Percentiles rank a stretch among this genome's conserved stretches.
Evolutionary conservation across 2,113 vertebrate species (phyloP).

Genomic region (Bujurquina vittata): DNA sequence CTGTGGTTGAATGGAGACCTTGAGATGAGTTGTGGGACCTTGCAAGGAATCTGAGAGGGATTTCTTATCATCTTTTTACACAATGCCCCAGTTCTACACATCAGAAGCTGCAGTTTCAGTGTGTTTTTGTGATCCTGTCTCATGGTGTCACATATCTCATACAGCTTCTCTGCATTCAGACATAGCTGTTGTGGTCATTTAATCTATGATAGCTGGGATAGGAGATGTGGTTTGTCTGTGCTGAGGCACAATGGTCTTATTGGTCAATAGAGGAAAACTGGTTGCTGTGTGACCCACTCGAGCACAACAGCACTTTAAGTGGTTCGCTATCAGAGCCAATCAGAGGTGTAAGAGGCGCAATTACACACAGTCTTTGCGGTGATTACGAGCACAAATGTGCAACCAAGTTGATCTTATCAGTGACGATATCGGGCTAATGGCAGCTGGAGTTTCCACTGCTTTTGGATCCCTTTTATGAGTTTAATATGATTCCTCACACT

Average conservation of each 20-base stretch:
- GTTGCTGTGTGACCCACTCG: slow-evolving; percentile 28
- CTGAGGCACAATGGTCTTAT: slow-evolving; percentile 46
- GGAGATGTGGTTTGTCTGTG: slow-evolving; percentile 17
- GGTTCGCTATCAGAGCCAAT: slow-evolving; percentile 62
- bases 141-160: slow-evolving; percentile 48
- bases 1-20: neutral
- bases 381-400: slow-evolving; percentile 27
- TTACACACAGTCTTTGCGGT: slow-evolving; percentile 58
- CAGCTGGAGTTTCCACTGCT: slow-evolving; percentile 27
- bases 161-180: slow-evolving; percentile 17
- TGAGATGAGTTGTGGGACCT: slow-evolving; percentile 6
- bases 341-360: slow-evolving; percentile 62
- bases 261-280: slow-evolving; percentile 28
- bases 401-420: slow-evolving; percentile 20
- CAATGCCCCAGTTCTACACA: slow-evolving; percentile 23
- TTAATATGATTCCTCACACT: slow-evolving; percentile 38
- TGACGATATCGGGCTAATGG: slow-evolving; percentile 1
- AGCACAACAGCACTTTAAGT: slow-evolving; percentile 42
- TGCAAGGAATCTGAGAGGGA: slow-evolving; percentile 26
- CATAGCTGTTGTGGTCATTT: slow-evolving; percentile 31
- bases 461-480: neutral
- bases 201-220: slow-evolving; percentile 21
- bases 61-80: slow-evolving; percentile 27
- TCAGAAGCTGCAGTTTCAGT: slow-evolving; percentile 13
- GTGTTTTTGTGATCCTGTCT: slow-evolving; percentile 7